Evolutionary conservation across 1,140 invertebrate genomes (phyloP).

Genomic region (Tribolium madens): DNA sequence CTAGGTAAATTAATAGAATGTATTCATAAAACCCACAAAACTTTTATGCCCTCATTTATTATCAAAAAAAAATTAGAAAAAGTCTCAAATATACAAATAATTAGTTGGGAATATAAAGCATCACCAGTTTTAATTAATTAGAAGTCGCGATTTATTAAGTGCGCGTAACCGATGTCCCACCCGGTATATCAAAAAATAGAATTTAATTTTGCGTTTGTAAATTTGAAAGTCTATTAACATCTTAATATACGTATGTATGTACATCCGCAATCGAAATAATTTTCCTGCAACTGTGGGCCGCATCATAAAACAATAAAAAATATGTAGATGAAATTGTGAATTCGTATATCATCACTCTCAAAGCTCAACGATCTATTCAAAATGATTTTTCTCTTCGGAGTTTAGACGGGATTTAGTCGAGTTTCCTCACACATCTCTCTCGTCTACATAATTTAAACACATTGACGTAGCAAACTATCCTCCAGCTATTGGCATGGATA

Average conservation of each 20-base stretch:
- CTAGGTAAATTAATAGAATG: too few species aligned
- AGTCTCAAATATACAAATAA: too few species aligned
- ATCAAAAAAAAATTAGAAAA: too few species aligned
- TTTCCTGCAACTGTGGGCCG: neutral
- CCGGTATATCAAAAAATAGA: too few species aligned
- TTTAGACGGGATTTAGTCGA: neutral
- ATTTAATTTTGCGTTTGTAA: too few species aligned
- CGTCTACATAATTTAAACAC: conserved; percentile 16
- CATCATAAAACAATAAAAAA: conserved; percentile 4
- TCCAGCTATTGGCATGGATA: conserved; percentile 26
- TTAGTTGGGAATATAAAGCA: too few species aligned
- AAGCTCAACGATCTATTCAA: conserved; percentile 24
- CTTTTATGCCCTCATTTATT: too few species aligned
- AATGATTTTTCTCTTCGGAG: conserved; percentile 21
- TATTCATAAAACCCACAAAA: too few species aligned
- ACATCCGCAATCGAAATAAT: neutral
- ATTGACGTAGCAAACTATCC: conserved; percentile 6
- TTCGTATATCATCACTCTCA: conserved; percentile 10
- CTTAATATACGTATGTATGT: neutral
- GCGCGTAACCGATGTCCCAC: too few species aligned
- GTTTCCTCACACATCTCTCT: conserved; percentile 25
- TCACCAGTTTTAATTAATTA: too few species aligned
- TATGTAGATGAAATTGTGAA: conserved; percentile 2
- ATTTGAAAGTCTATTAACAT: neutral
- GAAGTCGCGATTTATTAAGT: too few species aligned